Evolutionary conservation across 2,113 vertebrate genomes (phyloP), one percentile per base, ranked within the genome.

Genomic region (human (Homo sapiens)): DNA sequence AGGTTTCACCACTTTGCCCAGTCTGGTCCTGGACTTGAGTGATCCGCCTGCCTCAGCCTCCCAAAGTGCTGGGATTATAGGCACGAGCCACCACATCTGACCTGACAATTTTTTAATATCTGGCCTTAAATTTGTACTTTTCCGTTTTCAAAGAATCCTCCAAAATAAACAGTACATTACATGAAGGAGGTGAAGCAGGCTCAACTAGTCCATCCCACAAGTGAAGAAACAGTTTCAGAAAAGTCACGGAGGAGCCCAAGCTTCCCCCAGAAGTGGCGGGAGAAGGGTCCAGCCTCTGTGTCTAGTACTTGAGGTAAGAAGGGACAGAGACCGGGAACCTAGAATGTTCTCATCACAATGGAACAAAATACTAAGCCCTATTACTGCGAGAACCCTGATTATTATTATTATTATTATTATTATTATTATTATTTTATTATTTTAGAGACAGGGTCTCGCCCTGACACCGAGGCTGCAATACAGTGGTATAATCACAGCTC

Each of bases 261-360:
- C 43, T 0, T 61, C 38, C 1, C 9, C 40, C 0, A 13, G 32
- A 16, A 23, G 18, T 18, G 32, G 23, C 8, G 3, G 30, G 38
- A 52, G 9, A 82, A 55, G 22, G 48, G 35, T 6, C 13, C 22
- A 50, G 55, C 32, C 57, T 90, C 73, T 17, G 3, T 84, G 50
- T 48, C 38, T 78, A 16, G 23, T 7, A 17, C 76, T 64, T 64
- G 23, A n/a, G 1, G 6, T 43, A 6, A 82, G 59, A 14, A 64
- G 35, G 35, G 43, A 59, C 8, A 81, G 61, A 76, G 32, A 14
- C 38, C 3, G 8, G 66, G 83, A 40, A 13, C 45, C 75, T 2
- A 81, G 59, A 45, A 61, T 18, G 61, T 43, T 25, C 23, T 9
- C 16, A 22, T 6, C 35, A 59, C 59, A 22, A 32, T 1, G n/a